A percentile compares a stretch with the other conserved stretches of the same genome.
Evolutionary conservation across 2,113 vertebrate species (phyloP).

Genomic region (Scolopax mira): DNA sequence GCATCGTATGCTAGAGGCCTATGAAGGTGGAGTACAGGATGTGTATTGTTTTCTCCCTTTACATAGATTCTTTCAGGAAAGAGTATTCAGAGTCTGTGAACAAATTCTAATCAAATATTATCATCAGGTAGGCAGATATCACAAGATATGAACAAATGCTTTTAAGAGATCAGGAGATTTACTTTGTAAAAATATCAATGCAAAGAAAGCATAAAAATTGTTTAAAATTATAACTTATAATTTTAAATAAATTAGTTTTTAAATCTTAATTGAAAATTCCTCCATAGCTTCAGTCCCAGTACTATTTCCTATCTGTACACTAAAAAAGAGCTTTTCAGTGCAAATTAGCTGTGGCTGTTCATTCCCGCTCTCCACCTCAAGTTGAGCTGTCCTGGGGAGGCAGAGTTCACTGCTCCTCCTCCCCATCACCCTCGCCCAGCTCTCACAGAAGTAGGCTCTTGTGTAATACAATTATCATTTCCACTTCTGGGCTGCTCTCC

Average conservation of each 20-base stretch:
- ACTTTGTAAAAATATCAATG: not conserved
- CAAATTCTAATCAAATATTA: constrained; percentile 44
- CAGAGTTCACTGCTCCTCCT: not conserved
- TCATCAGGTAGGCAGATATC: constrained; percentile 5
- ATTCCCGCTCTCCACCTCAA: not conserved
- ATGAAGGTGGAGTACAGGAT: constrained; percentile 69
- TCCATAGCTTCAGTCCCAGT: not conserved
- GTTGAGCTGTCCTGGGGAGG: not conserved
- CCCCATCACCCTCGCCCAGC: not conserved
- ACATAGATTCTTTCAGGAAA: constrained; percentile 54
- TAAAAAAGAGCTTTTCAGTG: not conserved
- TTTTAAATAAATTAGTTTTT: not conserved
- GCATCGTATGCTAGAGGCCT: constrained; percentile 68
- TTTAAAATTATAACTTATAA: not conserved
- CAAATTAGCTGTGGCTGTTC: not conserved
- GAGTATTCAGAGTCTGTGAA: constrained; percentile 47
- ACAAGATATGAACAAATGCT: not conserved
- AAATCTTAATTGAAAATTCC: not conserved
- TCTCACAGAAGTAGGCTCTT: not conserved
- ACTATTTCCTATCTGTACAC: not conserved
- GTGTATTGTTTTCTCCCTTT: constrained; percentile 67
- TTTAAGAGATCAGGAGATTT: not conserved
- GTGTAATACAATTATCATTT: not conserved
- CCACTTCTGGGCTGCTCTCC: not conserved
- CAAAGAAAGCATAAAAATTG: not conserved